Evolutionary conservation across 30 jellyfish, hydroid and myxozoan species (phyloP), one percentile per base, ranked within the genome.

Genomic region (Hydractinia symbiolongicarpus): DNA sequence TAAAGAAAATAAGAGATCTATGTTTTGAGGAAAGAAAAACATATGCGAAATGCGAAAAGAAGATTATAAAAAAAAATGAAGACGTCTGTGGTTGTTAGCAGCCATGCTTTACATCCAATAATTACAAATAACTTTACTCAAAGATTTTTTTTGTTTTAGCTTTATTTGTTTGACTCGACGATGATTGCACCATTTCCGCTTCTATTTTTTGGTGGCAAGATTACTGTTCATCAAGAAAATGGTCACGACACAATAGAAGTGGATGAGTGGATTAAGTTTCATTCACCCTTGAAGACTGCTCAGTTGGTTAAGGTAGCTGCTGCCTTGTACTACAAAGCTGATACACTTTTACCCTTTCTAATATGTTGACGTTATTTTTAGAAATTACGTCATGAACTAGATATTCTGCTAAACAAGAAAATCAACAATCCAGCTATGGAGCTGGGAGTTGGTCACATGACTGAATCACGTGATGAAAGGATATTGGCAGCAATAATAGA

Each of bases 141-240:
- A 30, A 30, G 44, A 19, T 71, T 71, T 16, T 75, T 53, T 5
- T 75, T 15, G 51, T 82, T 58, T n/a, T 66, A 88, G 96, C 77
- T 89, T 6, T 89, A 8, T 54, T 82, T 89, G 5, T 79, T 70
- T 70, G 96, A 89, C 82, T 55, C 91, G 9, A 83, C 95, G 64
- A 75, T 86, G 88, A 76, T 89, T 6, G 73, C 96, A 30, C 96
- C 96, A 10, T 84, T 89, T 53, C 88, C 96, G 5, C 73, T 89
- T 85, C 70, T 89, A 66, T 89, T 89, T 82, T 89, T 89, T 73
- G 96, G 96, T 61, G 93, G 93, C 44, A 81, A 60, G 56, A 84
- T 89, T 57, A 83, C 83, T 15, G 72, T 85, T 9, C 84, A 82
- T 19, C 82, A 84, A 56, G 96, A 89, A 68, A 91, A 84, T 49